Base-by-base conservation (phyloP, 2,113 vertebrate genomes). In the Heloderma charlesbogerti region DNA sequence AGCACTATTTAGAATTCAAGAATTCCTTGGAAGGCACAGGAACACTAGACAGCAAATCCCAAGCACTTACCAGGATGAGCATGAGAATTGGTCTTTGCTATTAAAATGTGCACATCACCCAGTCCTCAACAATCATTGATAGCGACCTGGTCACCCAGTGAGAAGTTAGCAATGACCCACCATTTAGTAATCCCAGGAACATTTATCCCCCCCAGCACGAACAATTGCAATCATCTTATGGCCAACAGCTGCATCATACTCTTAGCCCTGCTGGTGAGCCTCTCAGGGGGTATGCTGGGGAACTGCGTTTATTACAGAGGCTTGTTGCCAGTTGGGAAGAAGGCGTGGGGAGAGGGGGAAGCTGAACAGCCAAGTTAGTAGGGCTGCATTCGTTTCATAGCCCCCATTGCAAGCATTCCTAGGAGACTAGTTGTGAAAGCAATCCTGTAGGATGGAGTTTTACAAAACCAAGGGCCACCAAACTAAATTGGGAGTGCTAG, bases 391-490 rank as follows among this genome's bases (percentile, higher is more conserved):
- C 40, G 51, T 86, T 90, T 86, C 87, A 89, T 31, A 3, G 86
- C 37, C n/a, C 67, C 5, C 2, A 90, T 31, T 29, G 18, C 45
- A 81, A 91, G 43, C 54, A 91, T 74, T 48, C 84, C 57, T 0
- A 78, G 86, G 71, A 94, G 80, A 84, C 45, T 74, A 0, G 37
- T 43, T 0, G 89, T 40, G n/a, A 45, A 43, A 88, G 29, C 48
- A 84, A 72, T 1, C 89, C 90, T 45, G 63, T 40, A 3, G 51
- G 60, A 91, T n/a, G 25, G 9, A 82, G 71, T 15, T 31, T 40
- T 90, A 66, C 60, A 92, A 92, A 93, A 83, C 7, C 22, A 43
- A 60, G 12, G 63, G 60, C 84, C 83, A 20, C 81, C 43, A 40
- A 54, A 79, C 1, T 31, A 82, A 25, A 66, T 18, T 72, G 80